Percentiles rank a stretch among this genome's conserved stretches.
Conservation (phyloP, 2,797 vertebrate genomes). For the Trichosurus vulpecula region DNA sequence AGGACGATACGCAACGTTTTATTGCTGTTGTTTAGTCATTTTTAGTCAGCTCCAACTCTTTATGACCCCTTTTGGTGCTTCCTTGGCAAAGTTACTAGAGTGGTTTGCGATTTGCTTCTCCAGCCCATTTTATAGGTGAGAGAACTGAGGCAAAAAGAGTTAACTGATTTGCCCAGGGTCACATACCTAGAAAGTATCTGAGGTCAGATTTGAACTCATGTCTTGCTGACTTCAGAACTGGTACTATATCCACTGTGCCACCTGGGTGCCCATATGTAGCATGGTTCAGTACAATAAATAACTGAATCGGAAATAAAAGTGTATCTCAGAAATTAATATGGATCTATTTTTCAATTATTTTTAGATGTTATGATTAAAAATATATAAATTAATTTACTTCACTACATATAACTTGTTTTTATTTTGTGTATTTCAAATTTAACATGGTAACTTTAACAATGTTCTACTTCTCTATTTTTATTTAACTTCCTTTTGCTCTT, state of each 20-base stretch:
- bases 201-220: not conserved
- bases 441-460: not conserved
- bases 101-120: not conserved
- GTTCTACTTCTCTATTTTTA: not conserved
- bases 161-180: not conserved
- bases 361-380: not conserved
- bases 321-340: not conserved
- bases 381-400: not conserved
- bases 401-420: not conserved
- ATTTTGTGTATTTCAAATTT: not conserved
- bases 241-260: not conserved
- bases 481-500: not conserved
- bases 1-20: not conserved
- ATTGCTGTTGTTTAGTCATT: not conserved
- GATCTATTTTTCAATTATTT: not conserved
- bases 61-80: not conserved
- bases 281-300: not conserved
- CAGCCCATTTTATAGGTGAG: not conserved
- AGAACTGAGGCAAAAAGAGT: not conserved
- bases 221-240: not conserved
- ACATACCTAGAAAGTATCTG: not conserved
- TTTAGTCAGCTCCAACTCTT: not conserved
- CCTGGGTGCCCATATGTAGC: not conserved
- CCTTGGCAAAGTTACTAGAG: not conserved
- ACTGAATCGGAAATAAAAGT: not conserved